Conservation (phyloP, 2,888 invertebrate genomes). For the Apoda limacodes region DNA sequence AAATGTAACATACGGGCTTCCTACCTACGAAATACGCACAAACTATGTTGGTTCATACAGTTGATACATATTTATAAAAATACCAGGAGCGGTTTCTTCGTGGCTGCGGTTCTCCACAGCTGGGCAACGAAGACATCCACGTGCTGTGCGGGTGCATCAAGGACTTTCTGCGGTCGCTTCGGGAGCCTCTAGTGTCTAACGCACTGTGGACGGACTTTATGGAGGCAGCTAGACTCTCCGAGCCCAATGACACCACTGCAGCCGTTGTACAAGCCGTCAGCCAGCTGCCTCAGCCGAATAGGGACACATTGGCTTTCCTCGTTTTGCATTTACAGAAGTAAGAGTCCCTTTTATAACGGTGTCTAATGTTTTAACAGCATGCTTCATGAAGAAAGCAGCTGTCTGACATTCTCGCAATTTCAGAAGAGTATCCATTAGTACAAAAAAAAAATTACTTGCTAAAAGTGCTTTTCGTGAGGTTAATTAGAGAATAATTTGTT, state of each 20-base stretch:
- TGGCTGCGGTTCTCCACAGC: slow-evolving; percentile 86
- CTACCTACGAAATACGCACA: no score
- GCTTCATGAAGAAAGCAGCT: no score
- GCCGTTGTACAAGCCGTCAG: slow-evolving; percentile 81
- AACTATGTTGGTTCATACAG: not conserved
- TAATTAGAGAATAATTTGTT: no score
- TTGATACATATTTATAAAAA: no score
- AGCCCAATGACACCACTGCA: slow-evolving; percentile 71
- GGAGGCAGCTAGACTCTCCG: slow-evolving; percentile 70
- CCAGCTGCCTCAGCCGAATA: slow-evolving; percentile 90
- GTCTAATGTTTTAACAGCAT: no score
- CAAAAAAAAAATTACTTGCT: no score
- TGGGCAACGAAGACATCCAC: slow-evolving; percentile 82
- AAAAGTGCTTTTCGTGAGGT: no score
- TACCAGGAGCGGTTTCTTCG: slow-evolving; percentile 88
- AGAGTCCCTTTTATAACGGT: no score
- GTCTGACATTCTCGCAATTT: no score
- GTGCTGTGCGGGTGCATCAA: slow-evolving; percentile 94
- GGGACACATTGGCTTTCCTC: slow-evolving; percentile 94
- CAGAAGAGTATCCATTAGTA: no score
- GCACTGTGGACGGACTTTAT: slow-evolving; percentile 87
- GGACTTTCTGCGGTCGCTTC: slow-evolving; percentile 89
- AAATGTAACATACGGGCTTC: not conserved
- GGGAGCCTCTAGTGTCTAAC: slow-evolving; percentile 90
- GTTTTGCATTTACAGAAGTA: slow-evolving; percentile 89